These are phyloP conservation scores for Acleris holmiana DNA, from an alignment of 2,888 invertebrate species.

Conservation along the genomic window DNA sequence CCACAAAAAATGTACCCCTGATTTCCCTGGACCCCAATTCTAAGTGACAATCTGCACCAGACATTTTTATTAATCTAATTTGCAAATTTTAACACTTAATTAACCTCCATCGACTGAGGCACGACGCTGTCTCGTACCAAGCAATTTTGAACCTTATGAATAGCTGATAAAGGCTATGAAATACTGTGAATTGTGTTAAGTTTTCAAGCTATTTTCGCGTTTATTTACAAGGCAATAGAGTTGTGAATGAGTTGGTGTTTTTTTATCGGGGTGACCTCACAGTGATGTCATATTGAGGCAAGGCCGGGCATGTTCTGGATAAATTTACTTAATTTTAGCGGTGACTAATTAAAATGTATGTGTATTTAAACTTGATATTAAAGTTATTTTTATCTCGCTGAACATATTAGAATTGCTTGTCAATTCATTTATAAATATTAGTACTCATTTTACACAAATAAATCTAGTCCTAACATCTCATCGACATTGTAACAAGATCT, in stretches of 20 bases:
- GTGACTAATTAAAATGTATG: neutral
- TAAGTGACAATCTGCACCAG: neutral
- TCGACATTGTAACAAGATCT: too few species aligned
- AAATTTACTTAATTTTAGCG: constrained; percentile 25
- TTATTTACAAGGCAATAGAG: neutral
- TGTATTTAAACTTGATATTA: too few species aligned
- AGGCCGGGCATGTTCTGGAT: constrained; percentile 38
- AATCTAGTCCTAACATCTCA: too few species aligned
- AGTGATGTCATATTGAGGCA: constrained; percentile 50
- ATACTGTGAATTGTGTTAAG: neutral
- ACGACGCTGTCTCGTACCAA: neutral
- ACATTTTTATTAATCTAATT: constrained; percentile 24
- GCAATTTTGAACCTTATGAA: constrained; percentile 5
- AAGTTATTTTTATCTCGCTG: too few species aligned
- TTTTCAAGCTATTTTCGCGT: neutral
- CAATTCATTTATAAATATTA: too few species aligned
- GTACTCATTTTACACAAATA: too few species aligned
- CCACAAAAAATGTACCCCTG: too few species aligned
- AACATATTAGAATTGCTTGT: too few species aligned
- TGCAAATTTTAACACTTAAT: constrained; percentile 20
- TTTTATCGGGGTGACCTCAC: constrained; percentile 43
- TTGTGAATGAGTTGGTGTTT: neutral
- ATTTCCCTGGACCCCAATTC: too few species aligned
- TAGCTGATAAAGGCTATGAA: neutral
- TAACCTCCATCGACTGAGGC: constrained; percentile 12